Evolutionary conservation across 2,113 vertebrate species (phyloP), one percentile per base, ranked within the genome.

Genomic region (Gobio gobio): DNA sequence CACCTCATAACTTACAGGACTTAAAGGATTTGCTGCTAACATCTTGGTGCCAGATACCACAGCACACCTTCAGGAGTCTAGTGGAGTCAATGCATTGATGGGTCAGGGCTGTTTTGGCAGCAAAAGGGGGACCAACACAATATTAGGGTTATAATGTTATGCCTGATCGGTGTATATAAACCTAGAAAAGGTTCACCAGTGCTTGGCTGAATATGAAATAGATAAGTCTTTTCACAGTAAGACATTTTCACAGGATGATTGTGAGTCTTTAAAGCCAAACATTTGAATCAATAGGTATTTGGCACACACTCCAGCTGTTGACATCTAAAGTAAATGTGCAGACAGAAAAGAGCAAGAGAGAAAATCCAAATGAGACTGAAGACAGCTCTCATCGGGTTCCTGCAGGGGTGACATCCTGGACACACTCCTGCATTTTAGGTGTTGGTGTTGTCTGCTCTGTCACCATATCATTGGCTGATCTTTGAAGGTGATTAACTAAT

Each of bases 391-490:
- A 18, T 64, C 7, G 0, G 3, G 70, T 10, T 5, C 18, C 70
- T 73, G 10, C 40, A 24, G 40, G 70, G 24, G 54, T 16, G 72
- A 14, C 7, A n/a, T 76, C 26, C 29, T 14, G 54, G 22, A 40
- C 20, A 43, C 51, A 40, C 12, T 13, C 5, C 29, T 58, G 18
- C n/a, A 45, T 58, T n/a, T 56, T 77, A 22, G 51, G 40, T 59
- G 29, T 40, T 36, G 12, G 29, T 3, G 36, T 89, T 91, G 73
- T 92, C 93, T 93, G 93, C 94, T 95, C 94, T 94, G 93, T 94
- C 94, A 94, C 96, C 94, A 95, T 94, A 94, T 63, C 36, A 26
- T 36, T 24, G 77, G 13, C 56, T 61, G n/a, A 10, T 45, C 58
- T 79, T 79, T 61, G 36, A 63, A 63, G 56, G n/a, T 26, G 40